These are phyloP conservation scores for Cassiopea xamachana DNA, from an alignment of 30 jellyfish, hydroid and myxozoan genomes.

Conservation along the genomic window DNA sequence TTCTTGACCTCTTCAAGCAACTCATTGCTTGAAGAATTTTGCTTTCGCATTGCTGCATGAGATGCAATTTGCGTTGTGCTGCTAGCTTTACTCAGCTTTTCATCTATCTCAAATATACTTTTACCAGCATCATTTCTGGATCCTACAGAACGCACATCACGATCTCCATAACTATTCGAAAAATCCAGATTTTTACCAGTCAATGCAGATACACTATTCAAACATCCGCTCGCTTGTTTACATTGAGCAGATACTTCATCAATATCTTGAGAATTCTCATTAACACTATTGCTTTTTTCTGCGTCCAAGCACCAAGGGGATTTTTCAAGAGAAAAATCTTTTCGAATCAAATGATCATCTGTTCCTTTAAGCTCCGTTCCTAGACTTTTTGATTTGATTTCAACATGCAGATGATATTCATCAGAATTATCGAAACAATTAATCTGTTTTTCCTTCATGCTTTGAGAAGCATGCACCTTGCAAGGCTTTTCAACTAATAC, in stretches of 20 bases:
- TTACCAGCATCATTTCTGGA: too few species aligned
- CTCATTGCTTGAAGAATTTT: too few species aligned
- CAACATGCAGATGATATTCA: background rate
- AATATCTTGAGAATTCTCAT: background rate
- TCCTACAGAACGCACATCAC: background rate
- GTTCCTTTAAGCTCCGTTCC: background rate
- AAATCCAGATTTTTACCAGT: background rate
- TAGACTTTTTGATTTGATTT: background rate
- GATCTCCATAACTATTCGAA: background rate
- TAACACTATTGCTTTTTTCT: background rate
- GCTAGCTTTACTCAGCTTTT: too few species aligned
- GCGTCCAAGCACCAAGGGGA: background rate
- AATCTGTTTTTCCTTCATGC: background rate
- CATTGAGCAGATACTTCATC: background rate
- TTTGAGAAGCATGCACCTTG: background rate
- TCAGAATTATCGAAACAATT: background rate
- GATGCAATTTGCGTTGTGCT: too few species aligned
- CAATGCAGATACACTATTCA: background rate
- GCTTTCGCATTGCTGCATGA: too few species aligned
- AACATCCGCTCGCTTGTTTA: background rate
- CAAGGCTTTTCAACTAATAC: background rate
- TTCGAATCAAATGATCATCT: background rate
- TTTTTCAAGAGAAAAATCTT: background rate
- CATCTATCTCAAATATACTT: too few species aligned
- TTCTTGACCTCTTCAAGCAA: background rate